Percentiles rank a stretch among this genome's conserved stretches.
Conservation (phyloP, 2,888 invertebrate genomes). For the Periphyllus acericola region DNA sequence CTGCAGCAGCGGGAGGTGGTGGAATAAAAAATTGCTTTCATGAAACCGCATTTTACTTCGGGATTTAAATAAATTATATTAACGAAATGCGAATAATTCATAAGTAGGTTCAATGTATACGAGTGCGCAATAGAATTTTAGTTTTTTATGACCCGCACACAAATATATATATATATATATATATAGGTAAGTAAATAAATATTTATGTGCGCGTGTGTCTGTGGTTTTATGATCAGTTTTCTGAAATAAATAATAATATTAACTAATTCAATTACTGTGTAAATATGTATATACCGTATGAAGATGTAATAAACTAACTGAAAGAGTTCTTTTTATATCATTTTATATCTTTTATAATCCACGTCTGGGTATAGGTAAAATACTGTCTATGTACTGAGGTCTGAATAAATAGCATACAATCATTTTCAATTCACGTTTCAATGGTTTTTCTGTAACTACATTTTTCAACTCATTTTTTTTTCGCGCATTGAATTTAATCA, state of each 20-base stretch:
- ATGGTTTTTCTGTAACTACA: background rate
- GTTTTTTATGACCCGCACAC: too few species aligned
- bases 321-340: background rate
- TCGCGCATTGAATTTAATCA: background rate
- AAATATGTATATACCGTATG: background rate
- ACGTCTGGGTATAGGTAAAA: background rate
- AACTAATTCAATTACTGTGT: background rate
- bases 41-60: too few species aligned
- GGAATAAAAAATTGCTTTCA: too few species aligned
- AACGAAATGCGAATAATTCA: background rate
- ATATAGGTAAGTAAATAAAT: too few species aligned
- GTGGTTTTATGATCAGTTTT: background rate
- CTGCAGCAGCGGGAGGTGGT: background rate
- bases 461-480: background rate
- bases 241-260: background rate
- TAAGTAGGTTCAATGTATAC: too few species aligned
- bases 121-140: background rate
- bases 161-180: too few species aligned
- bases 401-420: background rate
- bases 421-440: background rate
- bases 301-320: background rate
- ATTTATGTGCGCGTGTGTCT: too few species aligned
- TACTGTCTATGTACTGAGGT: background rate
- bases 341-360: background rate
- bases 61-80: background rate